These are phyloP conservation scores for Tuta absoluta DNA, from an alignment of 2,888 invertebrate species.

Conservation along the genomic window DNA sequence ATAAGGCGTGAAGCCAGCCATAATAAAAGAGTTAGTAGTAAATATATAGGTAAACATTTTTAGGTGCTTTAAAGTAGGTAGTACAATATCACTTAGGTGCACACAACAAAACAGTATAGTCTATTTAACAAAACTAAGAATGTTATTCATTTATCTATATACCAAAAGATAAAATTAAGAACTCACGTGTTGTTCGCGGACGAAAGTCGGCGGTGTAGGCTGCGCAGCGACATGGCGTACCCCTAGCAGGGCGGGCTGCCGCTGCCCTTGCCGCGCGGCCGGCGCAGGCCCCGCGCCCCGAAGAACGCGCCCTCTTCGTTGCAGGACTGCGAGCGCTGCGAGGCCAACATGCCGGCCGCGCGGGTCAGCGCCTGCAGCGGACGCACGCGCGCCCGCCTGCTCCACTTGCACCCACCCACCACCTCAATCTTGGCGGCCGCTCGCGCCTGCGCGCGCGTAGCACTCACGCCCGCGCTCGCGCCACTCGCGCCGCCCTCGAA, in stretches of 20 bases:
- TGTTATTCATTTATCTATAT: no score
- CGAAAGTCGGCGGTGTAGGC: constrained; percentile 83
- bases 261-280: constrained; percentile 82
- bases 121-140: no score
- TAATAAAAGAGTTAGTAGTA: not conserved
- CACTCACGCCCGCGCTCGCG: constrained; percentile 33
- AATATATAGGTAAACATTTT: not conserved
- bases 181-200: constrained; percentile 83
- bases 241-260: constrained; percentile 82
- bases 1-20: constrained; percentile 17
- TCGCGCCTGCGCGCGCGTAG: constrained; percentile 40
- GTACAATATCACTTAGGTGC: no score
- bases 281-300: constrained; percentile 78
- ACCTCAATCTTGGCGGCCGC: constrained; percentile 75
- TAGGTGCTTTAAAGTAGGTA: no score
- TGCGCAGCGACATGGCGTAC: constrained; percentile 85
- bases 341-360: constrained; percentile 77
- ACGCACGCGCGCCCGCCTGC: constrained; percentile 79
- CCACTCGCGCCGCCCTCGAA: constrained; percentile 32
- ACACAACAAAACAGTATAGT: no score
- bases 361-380: constrained; percentile 74
- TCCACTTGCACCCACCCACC: constrained; percentile 78
- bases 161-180: not conserved
- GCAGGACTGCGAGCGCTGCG: constrained; percentile 79
- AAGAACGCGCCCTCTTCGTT: constrained; percentile 81